phyloP scores from a whole-genome alignment of 2,888 invertebrate species.

The Pachliopta kotzebuea region DNA sequence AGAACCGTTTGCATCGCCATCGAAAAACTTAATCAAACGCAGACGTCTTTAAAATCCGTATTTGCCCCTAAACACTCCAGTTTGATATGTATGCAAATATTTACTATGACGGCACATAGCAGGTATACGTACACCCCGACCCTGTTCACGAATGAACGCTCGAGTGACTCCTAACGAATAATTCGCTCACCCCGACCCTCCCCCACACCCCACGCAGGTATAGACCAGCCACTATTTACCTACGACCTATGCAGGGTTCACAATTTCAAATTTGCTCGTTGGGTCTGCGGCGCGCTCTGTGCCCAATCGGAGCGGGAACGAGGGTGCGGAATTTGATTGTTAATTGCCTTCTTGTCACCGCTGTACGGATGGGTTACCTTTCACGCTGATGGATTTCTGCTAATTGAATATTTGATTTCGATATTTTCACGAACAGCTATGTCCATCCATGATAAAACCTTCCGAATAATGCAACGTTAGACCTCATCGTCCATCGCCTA shows the following conservation, averaged over 20 bases:
- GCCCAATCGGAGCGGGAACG: slow-evolving; percentile 49
- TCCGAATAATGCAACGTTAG: no score
- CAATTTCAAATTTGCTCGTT: slow-evolving; percentile 66
- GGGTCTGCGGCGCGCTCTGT: slow-evolving; percentile 41
- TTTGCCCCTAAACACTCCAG: slow-evolving; percentile 52
- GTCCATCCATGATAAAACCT: neutral
- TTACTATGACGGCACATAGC: slow-evolving; percentile 68
- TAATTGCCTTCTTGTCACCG: slow-evolving; percentile 72
- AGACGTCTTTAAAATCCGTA: slow-evolving; percentile 43
- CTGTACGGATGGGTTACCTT: slow-evolving; percentile 37
- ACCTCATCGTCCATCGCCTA: no score
- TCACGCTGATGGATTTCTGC: slow-evolving; percentile 25
- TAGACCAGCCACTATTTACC: slow-evolving; percentile 47
- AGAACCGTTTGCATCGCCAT: slow-evolving; percentile 37
- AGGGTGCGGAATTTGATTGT: slow-evolving; percentile 51
- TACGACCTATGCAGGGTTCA: slow-evolving; percentile 56
- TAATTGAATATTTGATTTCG: slow-evolving; percentile 28
- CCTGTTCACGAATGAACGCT: slow-evolving; percentile 73
- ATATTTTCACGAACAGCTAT: neutral
- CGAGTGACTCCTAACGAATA: slow-evolving; percentile 72
- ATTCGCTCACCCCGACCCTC: slow-evolving; percentile 40
- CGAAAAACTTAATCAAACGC: slow-evolving; percentile 41
- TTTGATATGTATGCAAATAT: slow-evolving; percentile 77
- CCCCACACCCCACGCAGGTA: slow-evolving; percentile 44
- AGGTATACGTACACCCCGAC: slow-evolving; percentile 62